Percentiles rank a stretch among this genome's conserved stretches.
Evolutionary conservation across 1,140 invertebrate genomes (phyloP).

Genomic region (Diorhabda carinulata): DNA sequence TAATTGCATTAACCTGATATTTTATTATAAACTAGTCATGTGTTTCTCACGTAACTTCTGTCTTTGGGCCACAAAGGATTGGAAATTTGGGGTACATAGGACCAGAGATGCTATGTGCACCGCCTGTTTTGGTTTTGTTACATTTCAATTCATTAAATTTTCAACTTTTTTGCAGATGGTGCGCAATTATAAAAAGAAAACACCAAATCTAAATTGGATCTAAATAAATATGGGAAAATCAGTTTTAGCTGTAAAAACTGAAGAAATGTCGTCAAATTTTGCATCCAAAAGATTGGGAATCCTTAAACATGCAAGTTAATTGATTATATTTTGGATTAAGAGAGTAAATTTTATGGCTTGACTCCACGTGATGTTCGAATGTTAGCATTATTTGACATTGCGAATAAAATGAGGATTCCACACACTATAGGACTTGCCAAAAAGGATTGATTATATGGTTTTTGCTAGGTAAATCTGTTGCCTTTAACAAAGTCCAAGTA

Average conservation of each 20-base stretch:
- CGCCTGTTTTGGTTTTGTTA: too few relatives aligned
- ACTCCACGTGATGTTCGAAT: slow-evolving; percentile 22
- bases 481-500: slow-evolving; percentile 39
- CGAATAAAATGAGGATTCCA: too few relatives aligned
- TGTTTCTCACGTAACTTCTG: too few relatives aligned
- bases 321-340: slow-evolving; percentile 22
- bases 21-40: too few relatives aligned
- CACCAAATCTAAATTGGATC: background rate
- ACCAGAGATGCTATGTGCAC: too few relatives aligned
- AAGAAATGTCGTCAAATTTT: background rate
- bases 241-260: background rate
- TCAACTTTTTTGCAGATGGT: slow-evolving; percentile 9
- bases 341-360: slow-evolving; percentile 28
- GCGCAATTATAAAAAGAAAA: slow-evolving; percentile 7
- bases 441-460: too few relatives aligned
- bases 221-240: slow-evolving; percentile 3
- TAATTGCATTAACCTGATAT: too few relatives aligned
- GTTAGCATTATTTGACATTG: slow-evolving; percentile 27
- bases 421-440: too few relatives aligned
- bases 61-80: too few relatives aligned
- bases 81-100: too few relatives aligned
- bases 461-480: slow-evolving; percentile 11
- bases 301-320: slow-evolving; percentile 19
- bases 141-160: too few relatives aligned
- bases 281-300: background rate